Evolutionary conservation across 2,888 invertebrate genomes (phyloP).

Genomic region (Meteorus colon): DNA sequence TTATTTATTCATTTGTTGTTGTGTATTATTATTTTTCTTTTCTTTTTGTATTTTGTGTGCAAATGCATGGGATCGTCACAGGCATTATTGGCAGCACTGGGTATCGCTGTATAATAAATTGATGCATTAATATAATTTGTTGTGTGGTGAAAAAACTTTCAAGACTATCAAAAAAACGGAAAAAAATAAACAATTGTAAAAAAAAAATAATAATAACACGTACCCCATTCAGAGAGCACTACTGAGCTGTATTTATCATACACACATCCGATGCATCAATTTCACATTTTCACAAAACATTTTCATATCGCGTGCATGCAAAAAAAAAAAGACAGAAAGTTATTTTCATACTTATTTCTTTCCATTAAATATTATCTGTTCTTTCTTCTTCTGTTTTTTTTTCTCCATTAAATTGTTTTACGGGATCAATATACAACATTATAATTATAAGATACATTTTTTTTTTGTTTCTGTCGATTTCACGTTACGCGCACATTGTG

Average conservation of each 20-base stretch:
- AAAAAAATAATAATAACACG: conserved; percentile 18
- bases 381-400: background rate
- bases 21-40: conserved; percentile 24
- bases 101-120: conserved; percentile 60
- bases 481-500: conserved; percentile 61
- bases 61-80: conserved; percentile 67
- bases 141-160: conserved; percentile 49
- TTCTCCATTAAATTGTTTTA: conserved; percentile 1
- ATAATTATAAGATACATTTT: conserved; percentile 59
- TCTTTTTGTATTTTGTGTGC: conserved; percentile 50
- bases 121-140: conserved; percentile 50
- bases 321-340: background rate
- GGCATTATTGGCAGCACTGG: conserved; percentile 73
- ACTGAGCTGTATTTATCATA: conserved; percentile 53
- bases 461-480: conserved; percentile 47
- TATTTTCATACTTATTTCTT: background rate
- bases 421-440: conserved; percentile 53
- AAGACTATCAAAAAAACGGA: conserved; percentile 10
- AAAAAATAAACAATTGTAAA: background rate
- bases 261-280: conserved; percentile 40
- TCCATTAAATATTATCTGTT: background rate
- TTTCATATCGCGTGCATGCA: background rate
- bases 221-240: conserved; percentile 60
- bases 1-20: conserved; percentile 37
- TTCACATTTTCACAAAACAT: conserved; percentile 29